phyloP scores from a whole-genome alignment of 23 tunicate species.

The Clavelina lepadiformis region DNA sequence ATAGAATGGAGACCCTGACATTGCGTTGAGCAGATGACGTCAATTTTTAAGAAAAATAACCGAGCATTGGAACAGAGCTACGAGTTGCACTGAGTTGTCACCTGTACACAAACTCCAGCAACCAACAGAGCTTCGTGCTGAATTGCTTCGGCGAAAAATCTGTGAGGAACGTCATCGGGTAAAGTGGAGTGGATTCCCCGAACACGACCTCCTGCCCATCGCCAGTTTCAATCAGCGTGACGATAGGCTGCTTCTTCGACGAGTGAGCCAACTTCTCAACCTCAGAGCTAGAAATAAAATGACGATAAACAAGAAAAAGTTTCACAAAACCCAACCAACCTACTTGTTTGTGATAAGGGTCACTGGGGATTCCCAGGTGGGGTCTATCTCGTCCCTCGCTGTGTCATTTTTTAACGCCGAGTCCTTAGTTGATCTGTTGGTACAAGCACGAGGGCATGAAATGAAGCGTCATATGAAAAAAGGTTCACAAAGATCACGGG shows the following conservation, averaged over 20 bases:
- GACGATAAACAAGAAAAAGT: neutral
- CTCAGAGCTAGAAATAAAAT: conserved; percentile 34
- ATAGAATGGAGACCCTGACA: conserved; percentile 40
- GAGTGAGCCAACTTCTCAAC: conserved; percentile 29
- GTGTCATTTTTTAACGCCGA: conserved; percentile 28
- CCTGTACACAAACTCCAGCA: conserved; percentile 92
- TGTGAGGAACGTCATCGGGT: conserved; percentile 27
- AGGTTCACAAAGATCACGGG: neutral
- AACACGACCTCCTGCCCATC: conserved; percentile 45
- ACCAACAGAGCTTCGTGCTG: conserved; percentile 81
- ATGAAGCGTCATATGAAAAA: too few relatives aligned
- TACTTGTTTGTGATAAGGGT: conserved; percentile 69
- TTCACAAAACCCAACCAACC: too few relatives aligned
- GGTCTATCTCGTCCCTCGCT: conserved; percentile 53
- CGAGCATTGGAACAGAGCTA: neutral
- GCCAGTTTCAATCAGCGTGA: conserved; percentile 65
- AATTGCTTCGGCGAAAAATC: conserved; percentile 20
- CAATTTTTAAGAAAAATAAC: neutral
- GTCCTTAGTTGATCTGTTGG: too few relatives aligned
- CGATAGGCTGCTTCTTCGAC: conserved; percentile 20
- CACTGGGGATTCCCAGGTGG: conserved; percentile 75
- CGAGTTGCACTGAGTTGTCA: neutral
- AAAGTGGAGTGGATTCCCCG: conserved; percentile 4
- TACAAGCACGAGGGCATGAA: too few relatives aligned
- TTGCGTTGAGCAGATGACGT: neutral